Base-by-base conservation (phyloP, 2,113 vertebrate species). In the Sinocyclocheilus maitianheensis region DNA sequence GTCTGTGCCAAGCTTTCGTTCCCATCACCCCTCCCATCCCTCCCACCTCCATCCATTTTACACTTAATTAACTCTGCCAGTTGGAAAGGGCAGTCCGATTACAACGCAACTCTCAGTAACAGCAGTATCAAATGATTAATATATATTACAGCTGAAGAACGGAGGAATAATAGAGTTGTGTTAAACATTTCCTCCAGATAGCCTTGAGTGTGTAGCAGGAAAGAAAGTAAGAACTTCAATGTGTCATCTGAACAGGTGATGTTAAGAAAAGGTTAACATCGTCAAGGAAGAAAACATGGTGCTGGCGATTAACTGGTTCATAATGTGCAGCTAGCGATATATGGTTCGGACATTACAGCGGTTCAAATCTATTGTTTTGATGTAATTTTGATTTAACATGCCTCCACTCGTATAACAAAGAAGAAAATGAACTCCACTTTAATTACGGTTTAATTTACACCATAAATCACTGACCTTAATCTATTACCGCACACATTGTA, bases 1-100 rank as follows among this genome's bases (percentile, higher is more conserved):
- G 81, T 51, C 58, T 8, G 63, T 48, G 62, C 86, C 84, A 86
- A 79, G 69, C 77, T 55, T 81, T 63, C 69, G 43, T 84, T 58
- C 34, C 46, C 30, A 62, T 58, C 67, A 46, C 20, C 18, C 67
- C 20, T 71, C 67, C 40, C 58, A 63, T 84, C 46, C 48, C 62
- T 69, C 72, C 46, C 55, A 82, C 67, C 87, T 85, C 55, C 74
- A 83, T 81, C 77, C 82, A 83, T 90, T 88, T 84, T 88, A 80
- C 84, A 89, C 77, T 86, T 90, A 86, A 90, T 90, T 90, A 90
- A 79, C 88, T 90, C 74, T 46, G 78, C 40, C 83, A 77, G 86
- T 82, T 46, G 34, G 63, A 90, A 88, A 88, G 89, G 90, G 85
- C 74, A 82, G 77, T 69, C 30, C 40, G 80, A 84, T 87, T 85